Percentiles rank a stretch among this genome's conserved stretches.
Evolutionary conservation across 2,888 invertebrate species (phyloP).

Genomic region (Trachelus troglodyta): DNA sequence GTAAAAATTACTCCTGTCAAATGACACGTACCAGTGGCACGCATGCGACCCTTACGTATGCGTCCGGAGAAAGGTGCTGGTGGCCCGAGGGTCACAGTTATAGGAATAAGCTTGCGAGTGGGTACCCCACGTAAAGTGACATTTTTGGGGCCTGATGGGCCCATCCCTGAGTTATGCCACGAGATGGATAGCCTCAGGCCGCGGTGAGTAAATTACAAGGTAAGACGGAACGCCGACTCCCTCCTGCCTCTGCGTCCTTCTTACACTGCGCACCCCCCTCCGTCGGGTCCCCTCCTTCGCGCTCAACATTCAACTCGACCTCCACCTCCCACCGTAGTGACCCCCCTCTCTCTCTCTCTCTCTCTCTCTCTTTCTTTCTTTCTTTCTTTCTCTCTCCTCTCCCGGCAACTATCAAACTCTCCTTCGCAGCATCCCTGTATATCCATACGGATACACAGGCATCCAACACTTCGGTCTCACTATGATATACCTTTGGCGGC

Average conservation of each 20-base stretch:
- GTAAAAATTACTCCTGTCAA: background rate
- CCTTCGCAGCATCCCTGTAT: constrained; percentile 24
- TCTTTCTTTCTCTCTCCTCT: constrained; percentile 15
- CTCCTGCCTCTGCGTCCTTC: constrained; percentile 30
- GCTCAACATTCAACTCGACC: constrained; percentile 32
- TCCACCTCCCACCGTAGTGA: constrained; percentile 32
- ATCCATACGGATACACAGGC: constrained; percentile 42
- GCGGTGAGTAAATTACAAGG: constrained; percentile 65
- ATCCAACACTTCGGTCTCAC: constrained; percentile 50
- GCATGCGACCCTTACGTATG: background rate
- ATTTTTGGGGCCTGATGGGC: constrained; percentile 46
- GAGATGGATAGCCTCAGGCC: constrained; percentile 60
- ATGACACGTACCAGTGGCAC: background rate
- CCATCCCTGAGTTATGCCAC: constrained; percentile 59
- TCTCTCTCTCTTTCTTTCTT: background rate
- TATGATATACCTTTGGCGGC: constrained; percentile 52
- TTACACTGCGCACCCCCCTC: background rate
- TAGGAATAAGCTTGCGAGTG: background rate
- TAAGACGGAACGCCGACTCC: constrained; percentile 58
- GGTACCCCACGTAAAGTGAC: constrained; percentile 40
- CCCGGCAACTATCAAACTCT: constrained; percentile 19
- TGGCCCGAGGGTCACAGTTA: background rate
- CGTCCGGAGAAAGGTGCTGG: background rate
- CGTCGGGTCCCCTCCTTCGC: constrained; percentile 16
- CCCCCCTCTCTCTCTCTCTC: background rate